Base-by-base conservation (phyloP, 1,140 invertebrate genomes). In the Brachionus calyciflorus region DNA sequence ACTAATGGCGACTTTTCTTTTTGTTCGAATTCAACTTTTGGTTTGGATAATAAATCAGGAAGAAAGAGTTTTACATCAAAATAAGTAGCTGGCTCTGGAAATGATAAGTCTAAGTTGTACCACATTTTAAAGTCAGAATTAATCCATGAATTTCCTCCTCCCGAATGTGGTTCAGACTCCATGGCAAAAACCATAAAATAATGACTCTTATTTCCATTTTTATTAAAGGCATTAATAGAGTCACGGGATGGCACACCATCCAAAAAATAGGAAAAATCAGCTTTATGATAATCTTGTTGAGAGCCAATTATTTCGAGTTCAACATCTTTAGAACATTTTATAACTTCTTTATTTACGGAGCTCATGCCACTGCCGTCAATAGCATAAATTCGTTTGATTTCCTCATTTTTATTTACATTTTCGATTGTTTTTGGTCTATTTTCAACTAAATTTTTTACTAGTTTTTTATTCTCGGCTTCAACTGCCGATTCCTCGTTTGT, bases 61-160 rank as follows among this genome's bases (percentile, higher is more conserved):
- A 77, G 19, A 21, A 26, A 77, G 5, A 14, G 3, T 37, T 63
- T 51, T 21, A 63, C 14, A 37, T 77, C 37, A 63, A 77, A 77
- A 49, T 77, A 77, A 1, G 75, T 77, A 1, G 55, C 55, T 9
- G 75, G 75, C 21, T 60, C 55, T 9, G 75, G 75, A 63, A 60
- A 77, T n/a, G 75, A 77, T 17, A n/a, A 14, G 7, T 77, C 75
- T 30, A 77, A 49, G 37, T 48, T 60, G 9, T 77, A 77, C 75
- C 75, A 77, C 75, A 77, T 77, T 10, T 28, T 26, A 51, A 77
- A 77, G 28, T 77, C 75, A 24, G 48, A 28, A 17, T 63, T 44
- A 17, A 21, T 19, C 75, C 75, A 77, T 14, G 33, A 26, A 10
- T 60, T 33, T 9, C 53, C 53, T 5, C 53, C 48, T 7, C 41